Evolutionary conservation across 2,888 invertebrate species (phyloP), one percentile per base, ranked within the genome.

Genomic region (Sphaeridia pumilis): DNA sequence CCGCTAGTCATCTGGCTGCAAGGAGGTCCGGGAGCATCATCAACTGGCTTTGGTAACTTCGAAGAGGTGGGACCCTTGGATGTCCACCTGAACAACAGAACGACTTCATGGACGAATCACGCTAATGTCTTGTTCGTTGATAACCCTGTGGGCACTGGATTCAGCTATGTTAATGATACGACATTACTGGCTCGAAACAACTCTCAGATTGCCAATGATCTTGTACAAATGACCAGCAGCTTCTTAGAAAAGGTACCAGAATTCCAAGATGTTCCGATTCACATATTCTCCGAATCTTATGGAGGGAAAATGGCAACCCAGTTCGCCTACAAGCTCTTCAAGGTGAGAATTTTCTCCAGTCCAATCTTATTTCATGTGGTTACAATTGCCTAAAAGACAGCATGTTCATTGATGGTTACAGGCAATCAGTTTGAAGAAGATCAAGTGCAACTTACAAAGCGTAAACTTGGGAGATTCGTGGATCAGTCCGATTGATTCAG

Each of bases 221-320:
- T 93, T 61, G 75, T 90, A 1, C 74, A 75, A 48, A 74, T 87
- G 35, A 77, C 88, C 72, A 76, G 76, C 66, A 76, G 75, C 4
- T 86, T 92, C 70, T 80, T 85, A 62, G 66, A 72, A 17, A 68
- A 73, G 14, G 74, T 83, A 67, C 78, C 84, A 0, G 78, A 82
- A 65, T 89, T 89, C 67, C 76, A 78, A 68, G 73, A 71, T 10
- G 77, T 83, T 0, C 84, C 87, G 1, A 73, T 87, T 31, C 90
- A 89, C 68, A 85, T 92, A 56, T 84, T 87, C 66, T 84, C 83
- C 24, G 89, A 93, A 70, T 89, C 89, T 0, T 92, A 92, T 69
- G 92, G 92, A 20, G 92, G 90, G 1, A 93, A 92, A 73, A 90
- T 90, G 88, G 83, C 86, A 0, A 80, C 84, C 1, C 87, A 87